Percentiles rank a stretch among this genome's conserved stretches.
Evolutionary conservation across 2,888 invertebrate species (phyloP).

Genomic region (Cantharis lateralis): DNA sequence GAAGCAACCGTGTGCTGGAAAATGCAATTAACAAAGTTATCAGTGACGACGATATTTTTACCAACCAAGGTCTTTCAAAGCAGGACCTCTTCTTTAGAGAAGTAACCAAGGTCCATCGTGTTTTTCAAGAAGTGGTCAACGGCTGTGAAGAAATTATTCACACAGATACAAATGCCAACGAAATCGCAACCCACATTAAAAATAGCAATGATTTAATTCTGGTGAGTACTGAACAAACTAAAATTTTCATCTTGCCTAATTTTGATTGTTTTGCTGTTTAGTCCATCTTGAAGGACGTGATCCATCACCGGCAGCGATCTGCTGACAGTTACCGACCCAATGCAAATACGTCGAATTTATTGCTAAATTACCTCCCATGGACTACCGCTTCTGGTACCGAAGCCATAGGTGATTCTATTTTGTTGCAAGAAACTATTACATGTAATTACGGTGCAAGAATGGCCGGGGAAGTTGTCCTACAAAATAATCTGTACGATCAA

Average conservation of each 20-base stretch:
- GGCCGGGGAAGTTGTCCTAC: slow-evolving; percentile 61
- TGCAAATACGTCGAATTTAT: slow-evolving; percentile 47
- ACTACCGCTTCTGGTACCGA: slow-evolving; percentile 66
- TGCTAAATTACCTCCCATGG: slow-evolving; percentile 75
- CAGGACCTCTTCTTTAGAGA: slow-evolving; percentile 79
- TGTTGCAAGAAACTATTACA: slow-evolving; percentile 56
- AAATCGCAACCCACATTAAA: slow-evolving; percentile 60
- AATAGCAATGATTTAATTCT: slow-evolving; percentile 65
- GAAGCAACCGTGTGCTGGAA: slow-evolving; percentile 60
- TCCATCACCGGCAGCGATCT: slow-evolving; percentile 66
- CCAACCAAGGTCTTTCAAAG: slow-evolving; percentile 62
- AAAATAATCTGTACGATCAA: slow-evolving; percentile 69
- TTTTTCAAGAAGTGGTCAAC: slow-evolving; percentile 66
- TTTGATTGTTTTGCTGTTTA: neutral
- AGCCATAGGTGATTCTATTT: slow-evolving; percentile 58
- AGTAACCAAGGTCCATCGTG: slow-evolving; percentile 68
- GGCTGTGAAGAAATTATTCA: slow-evolving; percentile 65
- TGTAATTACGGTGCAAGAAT: slow-evolving; percentile 60
- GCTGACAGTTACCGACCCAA: slow-evolving; percentile 58
- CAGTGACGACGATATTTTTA: slow-evolving; percentile 53
- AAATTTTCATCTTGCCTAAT: neutral
- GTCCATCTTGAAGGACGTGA: slow-evolving; percentile 69
- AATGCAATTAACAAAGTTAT: slow-evolving; percentile 64
- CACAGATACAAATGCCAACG: slow-evolving; percentile 62
- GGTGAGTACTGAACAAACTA: slow-evolving; percentile 48